Conservation (phyloP, 2,888 invertebrate genomes). For the Heliothis peltigera region DNA sequence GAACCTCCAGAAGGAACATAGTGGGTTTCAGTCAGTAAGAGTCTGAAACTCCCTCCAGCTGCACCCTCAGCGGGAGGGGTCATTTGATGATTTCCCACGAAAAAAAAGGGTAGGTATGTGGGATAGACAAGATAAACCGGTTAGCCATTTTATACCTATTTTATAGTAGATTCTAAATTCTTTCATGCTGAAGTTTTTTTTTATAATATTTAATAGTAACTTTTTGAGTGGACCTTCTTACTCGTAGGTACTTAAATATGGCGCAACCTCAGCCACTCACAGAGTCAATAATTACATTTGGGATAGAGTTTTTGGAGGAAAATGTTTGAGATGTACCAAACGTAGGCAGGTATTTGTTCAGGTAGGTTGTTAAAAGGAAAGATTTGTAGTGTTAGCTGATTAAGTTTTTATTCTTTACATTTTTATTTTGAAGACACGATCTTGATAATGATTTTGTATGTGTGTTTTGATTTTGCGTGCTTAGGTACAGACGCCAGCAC, state of each 20-base stretch:
- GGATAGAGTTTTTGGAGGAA: slow-evolving; percentile 50
- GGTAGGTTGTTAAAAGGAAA: slow-evolving; percentile 38
- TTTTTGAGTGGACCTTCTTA: slow-evolving; percentile 11
- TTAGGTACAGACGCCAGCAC: too few relatives aligned
- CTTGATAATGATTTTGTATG: slow-evolving; percentile 2
- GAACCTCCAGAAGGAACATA: too few relatives aligned
- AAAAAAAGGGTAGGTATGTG: too few relatives aligned
- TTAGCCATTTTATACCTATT: too few relatives aligned
- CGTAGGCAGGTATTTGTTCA: slow-evolving; percentile 26
- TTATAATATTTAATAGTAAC: neutral
- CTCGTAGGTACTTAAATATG: neutral
- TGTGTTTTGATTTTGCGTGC: too few relatives aligned
- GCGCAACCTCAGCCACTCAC: slow-evolving; percentile 39
- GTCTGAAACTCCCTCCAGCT: too few relatives aligned
- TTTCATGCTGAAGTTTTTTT: neutral
- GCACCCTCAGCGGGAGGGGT: too few relatives aligned
- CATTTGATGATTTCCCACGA: too few relatives aligned
- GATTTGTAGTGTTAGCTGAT: slow-evolving; percentile 23
- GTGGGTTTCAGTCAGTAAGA: too few relatives aligned
- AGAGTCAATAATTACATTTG: slow-evolving; percentile 65
- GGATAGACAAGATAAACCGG: too few relatives aligned
- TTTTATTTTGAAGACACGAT: neutral
- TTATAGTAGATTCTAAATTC: too few relatives aligned
- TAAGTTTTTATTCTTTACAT: slow-evolving; percentile 24
- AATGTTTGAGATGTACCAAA: slow-evolving; percentile 39